Percentiles rank a stretch among this genome's conserved stretches.
phyloP scores from a whole-genome alignment of 2,113 vertebrate genomes.

The Ornithorhynchus anatinus region DNA sequence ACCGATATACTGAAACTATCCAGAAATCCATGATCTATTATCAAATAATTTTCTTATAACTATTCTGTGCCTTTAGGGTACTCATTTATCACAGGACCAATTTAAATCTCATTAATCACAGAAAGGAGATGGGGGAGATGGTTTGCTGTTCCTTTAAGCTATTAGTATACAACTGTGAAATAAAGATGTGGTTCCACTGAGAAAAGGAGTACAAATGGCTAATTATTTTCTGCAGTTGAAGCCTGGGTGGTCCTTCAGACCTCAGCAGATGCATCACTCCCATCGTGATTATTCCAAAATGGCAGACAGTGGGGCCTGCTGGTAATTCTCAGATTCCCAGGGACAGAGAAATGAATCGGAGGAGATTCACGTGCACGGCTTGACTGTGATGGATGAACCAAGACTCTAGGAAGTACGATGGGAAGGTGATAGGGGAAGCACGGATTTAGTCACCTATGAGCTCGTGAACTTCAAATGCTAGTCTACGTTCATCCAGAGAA shows the following conservation, averaged over 20 bases:
- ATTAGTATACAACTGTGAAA: background rate
- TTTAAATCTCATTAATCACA: slow-evolving; percentile 54
- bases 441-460: background rate
- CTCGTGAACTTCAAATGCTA: background rate
- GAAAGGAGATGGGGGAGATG: slow-evolving; percentile 3
- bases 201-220: background rate
- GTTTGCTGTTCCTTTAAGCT: slow-evolving; percentile 25
- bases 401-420: background rate
- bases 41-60: slow-evolving; percentile 54
- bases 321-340: background rate
- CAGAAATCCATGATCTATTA: slow-evolving; percentile 11
- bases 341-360: background rate
- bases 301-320: background rate
- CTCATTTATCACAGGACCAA: slow-evolving; percentile 44
- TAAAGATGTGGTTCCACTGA: background rate
- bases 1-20: background rate
- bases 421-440: background rate
- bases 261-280: background rate
- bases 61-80: slow-evolving; percentile 37
- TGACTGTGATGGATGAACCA: background rate
- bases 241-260: background rate
- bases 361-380: background rate
- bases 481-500: too few species aligned
- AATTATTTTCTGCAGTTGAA: background rate
- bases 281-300: slow-evolving; percentile 6